A percentile compares a stretch with the other conserved stretches of the same genome.
Conservation (phyloP, 1,140 invertebrate species). For the Harlomillsia oculata region DNA sequence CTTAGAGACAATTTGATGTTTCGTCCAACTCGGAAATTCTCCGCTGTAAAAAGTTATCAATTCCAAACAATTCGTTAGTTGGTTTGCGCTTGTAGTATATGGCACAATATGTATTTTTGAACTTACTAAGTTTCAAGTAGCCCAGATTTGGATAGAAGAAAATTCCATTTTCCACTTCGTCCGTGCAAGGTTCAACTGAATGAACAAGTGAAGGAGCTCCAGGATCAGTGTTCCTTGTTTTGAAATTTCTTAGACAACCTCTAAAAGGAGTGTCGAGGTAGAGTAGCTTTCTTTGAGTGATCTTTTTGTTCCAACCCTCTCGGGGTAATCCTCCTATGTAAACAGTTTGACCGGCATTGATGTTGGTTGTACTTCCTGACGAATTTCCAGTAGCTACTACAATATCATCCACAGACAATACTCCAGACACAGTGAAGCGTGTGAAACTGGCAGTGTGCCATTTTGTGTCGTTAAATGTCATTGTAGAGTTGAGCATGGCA, state of each 20-base stretch:
- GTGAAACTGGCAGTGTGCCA: slow-evolving; percentile 73
- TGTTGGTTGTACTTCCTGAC: slow-evolving; percentile 45
- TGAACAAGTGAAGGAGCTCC: slow-evolving; percentile 47
- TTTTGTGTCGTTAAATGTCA: slow-evolving; percentile 63
- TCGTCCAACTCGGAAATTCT: slow-evolving; percentile 66
- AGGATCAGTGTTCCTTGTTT: slow-evolving; percentile 56
- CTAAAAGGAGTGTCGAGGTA: slow-evolving; percentile 57
- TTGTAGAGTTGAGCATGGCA: slow-evolving; percentile 46
- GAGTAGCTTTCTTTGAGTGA: slow-evolving; percentile 40
- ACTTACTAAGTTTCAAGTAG: slow-evolving; percentile 54
- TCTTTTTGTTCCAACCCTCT: slow-evolving; percentile 25
- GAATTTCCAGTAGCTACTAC: slow-evolving; percentile 48
- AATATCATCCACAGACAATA: slow-evolving; percentile 58
- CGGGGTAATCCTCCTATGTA: slow-evolving; percentile 55
- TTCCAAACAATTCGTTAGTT: background rate
- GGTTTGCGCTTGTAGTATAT: background rate
- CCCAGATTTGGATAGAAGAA: slow-evolving; percentile 72
- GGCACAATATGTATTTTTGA: slow-evolving; percentile 34
- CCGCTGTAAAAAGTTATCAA: slow-evolving; percentile 42
- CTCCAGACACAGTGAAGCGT: slow-evolving; percentile 45
- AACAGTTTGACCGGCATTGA: slow-evolving; percentile 59
- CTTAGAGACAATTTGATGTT: slow-evolving; percentile 73
- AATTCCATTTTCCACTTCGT: slow-evolving; percentile 71
- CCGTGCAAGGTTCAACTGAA: slow-evolving; percentile 66
- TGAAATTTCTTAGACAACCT: slow-evolving; percentile 77